phyloP scores from a whole-genome alignment of 2,797 vertebrate genomes.

The Girardinus metallicus region DNA sequence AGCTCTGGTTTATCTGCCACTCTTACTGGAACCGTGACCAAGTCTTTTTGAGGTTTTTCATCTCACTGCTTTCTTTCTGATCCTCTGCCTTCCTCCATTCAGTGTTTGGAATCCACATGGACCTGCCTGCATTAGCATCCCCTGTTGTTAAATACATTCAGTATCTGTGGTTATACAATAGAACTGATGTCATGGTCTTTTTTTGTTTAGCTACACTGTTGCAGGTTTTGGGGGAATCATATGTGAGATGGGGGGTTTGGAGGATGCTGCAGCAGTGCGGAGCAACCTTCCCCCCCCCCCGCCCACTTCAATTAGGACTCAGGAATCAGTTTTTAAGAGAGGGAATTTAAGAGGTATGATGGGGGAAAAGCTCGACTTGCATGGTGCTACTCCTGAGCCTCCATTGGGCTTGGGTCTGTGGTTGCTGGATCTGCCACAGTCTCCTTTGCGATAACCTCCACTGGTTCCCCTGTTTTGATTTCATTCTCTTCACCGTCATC shows the following conservation, averaged over 20 bases:
- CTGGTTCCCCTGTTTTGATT: conserved; percentile 38
- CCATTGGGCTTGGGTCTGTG: conserved; percentile 52
- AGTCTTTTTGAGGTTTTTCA: conserved; percentile 14
- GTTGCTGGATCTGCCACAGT: conserved; percentile 25
- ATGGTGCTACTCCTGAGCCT: conserved; percentile 52
- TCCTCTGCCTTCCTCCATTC: conserved; percentile 10
- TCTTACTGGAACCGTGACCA: background rate
- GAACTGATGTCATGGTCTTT: conserved; percentile 26
- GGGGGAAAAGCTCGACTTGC: conserved; percentile 24
- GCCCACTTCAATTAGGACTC: conserved; percentile 27
- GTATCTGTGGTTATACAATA: conserved; percentile 57
- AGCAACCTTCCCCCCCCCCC: conserved; percentile 3
- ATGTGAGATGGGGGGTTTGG: conserved; percentile 28
- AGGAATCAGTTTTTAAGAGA: conserved; percentile 42
- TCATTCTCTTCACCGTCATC: conserved; percentile 32
- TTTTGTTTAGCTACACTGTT: conserved; percentile 36
- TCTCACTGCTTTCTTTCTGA: background rate
- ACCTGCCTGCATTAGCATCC: conserved; percentile 10
- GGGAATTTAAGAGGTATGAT: conserved; percentile 50
- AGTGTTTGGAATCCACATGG: conserved; percentile 20
- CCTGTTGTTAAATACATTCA: conserved; percentile 67
- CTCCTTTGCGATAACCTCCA: conserved; percentile 52
- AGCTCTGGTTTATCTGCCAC: background rate
- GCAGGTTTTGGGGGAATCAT: conserved; percentile 3
- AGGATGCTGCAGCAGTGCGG: conserved; percentile 50